phyloP scores from a whole-genome alignment of 2,888 invertebrate species.

The Isotomurus palustris region DNA sequence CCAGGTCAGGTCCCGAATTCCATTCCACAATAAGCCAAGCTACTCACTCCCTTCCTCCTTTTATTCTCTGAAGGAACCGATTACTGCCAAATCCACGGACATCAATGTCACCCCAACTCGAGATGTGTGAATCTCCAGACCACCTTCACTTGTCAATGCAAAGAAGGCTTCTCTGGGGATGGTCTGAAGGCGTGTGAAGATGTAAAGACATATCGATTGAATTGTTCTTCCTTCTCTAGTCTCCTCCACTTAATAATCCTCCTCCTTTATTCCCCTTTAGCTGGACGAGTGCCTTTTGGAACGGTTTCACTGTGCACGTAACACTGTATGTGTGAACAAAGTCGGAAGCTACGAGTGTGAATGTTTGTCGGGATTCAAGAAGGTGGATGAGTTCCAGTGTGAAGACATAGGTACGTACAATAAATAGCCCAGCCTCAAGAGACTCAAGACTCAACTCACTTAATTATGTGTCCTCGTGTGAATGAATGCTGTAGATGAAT shows the following conservation, averaged over 20 bases:
- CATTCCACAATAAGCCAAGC: neutral
- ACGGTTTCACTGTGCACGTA: constrained; percentile 79
- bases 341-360: constrained; percentile 77
- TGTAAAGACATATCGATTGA: no score
- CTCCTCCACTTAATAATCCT: no score
- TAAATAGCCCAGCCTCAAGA: neutral
- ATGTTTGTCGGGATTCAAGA: constrained; percentile 72
- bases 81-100: constrained; percentile 76
- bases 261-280: neutral
- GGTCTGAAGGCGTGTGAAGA: constrained; percentile 68
- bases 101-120: constrained; percentile 84
- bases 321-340: constrained; percentile 77
- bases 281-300: constrained; percentile 72
- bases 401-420: constrained; percentile 54
- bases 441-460: neutral
- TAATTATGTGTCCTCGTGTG: neutral
- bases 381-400: constrained; percentile 68
- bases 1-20: constrained; percentile 64
- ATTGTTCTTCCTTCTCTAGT: no score
- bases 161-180: constrained; percentile 82
- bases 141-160: constrained; percentile 84
- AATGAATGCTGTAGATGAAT: constrained; percentile 62
- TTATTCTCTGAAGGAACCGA: constrained; percentile 62
- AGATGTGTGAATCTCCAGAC: constrained; percentile 87
- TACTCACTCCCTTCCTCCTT: neutral